Base-by-base conservation (phyloP, 2,113 vertebrate genomes). In the Erinaceus europaeus region DNA sequence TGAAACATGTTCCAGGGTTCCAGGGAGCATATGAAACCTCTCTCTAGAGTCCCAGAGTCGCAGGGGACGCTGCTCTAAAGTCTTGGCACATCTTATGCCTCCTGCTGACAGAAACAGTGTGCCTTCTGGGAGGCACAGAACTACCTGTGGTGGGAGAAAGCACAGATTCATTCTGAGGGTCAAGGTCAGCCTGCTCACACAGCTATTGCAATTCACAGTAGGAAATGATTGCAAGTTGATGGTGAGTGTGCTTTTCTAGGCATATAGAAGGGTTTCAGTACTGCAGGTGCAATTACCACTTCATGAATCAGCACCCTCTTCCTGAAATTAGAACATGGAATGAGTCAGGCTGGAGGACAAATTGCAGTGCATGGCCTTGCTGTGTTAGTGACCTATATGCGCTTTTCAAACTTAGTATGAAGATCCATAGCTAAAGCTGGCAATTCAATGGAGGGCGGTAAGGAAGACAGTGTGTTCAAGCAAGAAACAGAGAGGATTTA, bases 301-400 rank as follows among this genome's bases (percentile, higher is more conserved):
- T 84, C 92, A 76, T 90, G 90, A 93, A 89, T 89, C 86, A 64
- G 89, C 73, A 57, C 86, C 86, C 73, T 95, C 90, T 84, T 71
- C 84, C 92, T 69, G 89, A 93, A 93, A 93, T 95, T 84, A 94
- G 90, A 93, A 46, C 84, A 90, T 55, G 53, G 77, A 93, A 91
- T 89, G 89, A 96, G 44, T 72, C 81, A 86, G 84, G 38, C 81
- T 90, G 64, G 69, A 89, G 81, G 89, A 91, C 86, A 94, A 96
- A 94, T 94, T 91, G 81, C 21, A 0, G 69, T 59, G 7, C 29
- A 13, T 15, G 73, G 77, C 71, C 92, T 89, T 8, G 76, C 93
- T 91, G 86, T 90, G 89, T 78, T 67, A 72, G 69, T 93, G 94
- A 93, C 95, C 92, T 79, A 93, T 46, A 95, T 95, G 92, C 86